Evolutionary conservation across 2,888 invertebrate genomes (phyloP), one percentile per base, ranked within the genome.

Genomic region (Megaustenia siamemsis): DNA sequence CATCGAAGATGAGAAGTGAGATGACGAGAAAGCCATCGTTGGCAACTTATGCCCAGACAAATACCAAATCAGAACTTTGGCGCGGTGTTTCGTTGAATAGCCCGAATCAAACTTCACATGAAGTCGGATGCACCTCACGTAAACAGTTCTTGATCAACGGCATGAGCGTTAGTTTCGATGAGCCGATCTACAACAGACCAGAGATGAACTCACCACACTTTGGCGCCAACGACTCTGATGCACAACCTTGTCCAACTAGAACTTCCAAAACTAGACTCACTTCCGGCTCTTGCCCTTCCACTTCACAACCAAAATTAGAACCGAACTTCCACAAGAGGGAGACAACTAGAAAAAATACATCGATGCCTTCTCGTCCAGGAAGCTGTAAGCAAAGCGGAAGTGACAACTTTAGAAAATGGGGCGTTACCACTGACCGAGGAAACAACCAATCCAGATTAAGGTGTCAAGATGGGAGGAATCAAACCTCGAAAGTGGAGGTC

Each of bases 101-200:
- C 40, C 79, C 66, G n/a, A 35, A 40, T 28, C 53, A 45, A 3
- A 5, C 5, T 15, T 35, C 45, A 10, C 68, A 49, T 43, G 28
- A 87, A 28, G 85, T 63, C 45, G 84, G 86, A 43, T 71, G 83
- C 18, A 56, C 83, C 69, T 90, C 89, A 38, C 88, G 89, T 32
- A 76, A 85, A 18, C 66, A 69, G 75, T 75, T 86, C 35, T 85
- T 83, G 56, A 76, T 88, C 71, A 87, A 87, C 40, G 89, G 89
- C 18, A 89, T 90, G 60, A 91, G 90, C 75, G 90, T 92, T 78
- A 91, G 91, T 77, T 91, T 92, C 87, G 92, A 92, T 81, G 91
- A 92, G 77, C 91, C 91, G 6, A 90, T 91, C 81, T 75, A 63
- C 71, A 28, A 75, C 38, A 66, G 63, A 68, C 75, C 80, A 38